Evolutionary conservation across 2,797 vertebrate genomes (phyloP), one percentile per base, ranked within the genome.

Genomic region (Champsocephalus esox): DNA sequence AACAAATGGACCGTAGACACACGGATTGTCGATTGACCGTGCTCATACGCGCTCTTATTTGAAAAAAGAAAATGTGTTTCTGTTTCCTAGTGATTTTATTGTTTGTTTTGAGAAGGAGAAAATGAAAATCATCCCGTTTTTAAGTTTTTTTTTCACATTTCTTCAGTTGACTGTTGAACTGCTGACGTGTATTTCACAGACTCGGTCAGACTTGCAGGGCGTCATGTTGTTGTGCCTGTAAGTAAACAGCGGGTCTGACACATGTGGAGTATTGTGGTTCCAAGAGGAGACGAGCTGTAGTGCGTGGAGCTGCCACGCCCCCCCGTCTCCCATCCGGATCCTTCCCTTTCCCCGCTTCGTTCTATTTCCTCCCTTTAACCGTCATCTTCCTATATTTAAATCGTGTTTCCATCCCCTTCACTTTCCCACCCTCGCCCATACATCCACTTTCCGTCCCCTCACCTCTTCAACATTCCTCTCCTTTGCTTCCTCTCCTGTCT

Each of bases 281-380:
- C 41, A 4, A 10, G 12, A 59, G 9, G 38, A 69, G 45, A 24
- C 46, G 19, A 78, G 32, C 44, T 70, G 9, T 38, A 12, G 48
- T 50, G 34, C 19, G 50, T 34, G 19, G 34, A 43, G 16, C 67
- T 65, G 24, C 67, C 63, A 21, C 43, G 5, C 61, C 60, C 82
- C 86, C 82, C 85, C 83, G 54, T 74, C 65, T 78, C 68, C 84
- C 74, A 75, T 81, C 60, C 56, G 74, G 45, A 66, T 49, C 73
- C 88, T 81, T 85, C 68, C 74, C 77, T 60, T 19, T 77, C 46
- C 41, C 45, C 70, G 46, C 68, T 65, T 65, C 58, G 80, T 44
- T 43, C 64, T 58, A 44, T 77, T 48, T 77, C 73, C 12, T 55
- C n/a, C 57, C 69, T 82, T 46, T 38, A 38, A 38, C 34, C 34